phyloP scores from a whole-genome alignment of 2,888 invertebrate genomes.

The Troilus luridus region DNA sequence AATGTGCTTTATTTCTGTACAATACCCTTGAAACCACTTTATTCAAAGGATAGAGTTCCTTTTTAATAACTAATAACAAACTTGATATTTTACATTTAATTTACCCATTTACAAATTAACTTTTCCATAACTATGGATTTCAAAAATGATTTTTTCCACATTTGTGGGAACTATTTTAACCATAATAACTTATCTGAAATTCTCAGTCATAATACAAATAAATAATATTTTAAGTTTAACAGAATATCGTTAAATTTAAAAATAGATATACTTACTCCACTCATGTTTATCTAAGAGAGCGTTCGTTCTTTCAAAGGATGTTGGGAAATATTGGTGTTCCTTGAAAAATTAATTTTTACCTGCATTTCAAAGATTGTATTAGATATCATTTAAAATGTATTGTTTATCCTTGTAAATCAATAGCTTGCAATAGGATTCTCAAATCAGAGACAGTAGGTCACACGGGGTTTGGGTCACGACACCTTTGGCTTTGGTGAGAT shows the following conservation, averaged over 20 bases:
- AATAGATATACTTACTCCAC: neutral
- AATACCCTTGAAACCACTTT: no score
- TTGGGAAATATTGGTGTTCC: constrained; percentile 15
- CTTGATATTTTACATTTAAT: no score
- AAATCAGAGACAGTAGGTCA: no score
- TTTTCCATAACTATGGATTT: no score
- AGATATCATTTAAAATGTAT: neutral
- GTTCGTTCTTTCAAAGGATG: neutral
- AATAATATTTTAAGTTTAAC: neutral
- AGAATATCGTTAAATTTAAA: neutral
- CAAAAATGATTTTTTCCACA: no score
- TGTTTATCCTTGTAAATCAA: neutral
- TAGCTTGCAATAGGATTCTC: neutral
- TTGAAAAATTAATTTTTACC: constrained; percentile 29
- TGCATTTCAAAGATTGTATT: neutral
- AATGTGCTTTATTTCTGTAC: no score
- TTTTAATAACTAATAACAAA: no score
- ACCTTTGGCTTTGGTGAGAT: no score
- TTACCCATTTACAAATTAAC: no score
- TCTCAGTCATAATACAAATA: neutral
- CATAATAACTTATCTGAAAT: neutral
- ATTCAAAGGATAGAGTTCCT: no score
- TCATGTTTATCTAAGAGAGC: neutral
- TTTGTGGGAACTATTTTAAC: no score
- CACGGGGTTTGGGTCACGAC: no score